Conservation (phyloP, 1,140 invertebrate species). For the Manduca sexta region DNA sequence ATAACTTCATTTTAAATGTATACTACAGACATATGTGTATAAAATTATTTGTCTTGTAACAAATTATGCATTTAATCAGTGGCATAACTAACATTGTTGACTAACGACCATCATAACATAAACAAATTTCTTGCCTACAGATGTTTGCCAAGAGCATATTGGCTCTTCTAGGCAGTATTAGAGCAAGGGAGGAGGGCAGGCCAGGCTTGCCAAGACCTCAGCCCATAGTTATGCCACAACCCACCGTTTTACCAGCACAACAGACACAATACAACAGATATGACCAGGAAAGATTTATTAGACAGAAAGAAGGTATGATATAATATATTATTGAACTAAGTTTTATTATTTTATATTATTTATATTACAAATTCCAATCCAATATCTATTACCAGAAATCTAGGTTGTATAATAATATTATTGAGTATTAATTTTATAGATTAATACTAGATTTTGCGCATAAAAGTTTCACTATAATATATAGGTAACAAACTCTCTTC, state of each 20-base stretch:
- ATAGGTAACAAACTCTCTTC: too few relatives aligned
- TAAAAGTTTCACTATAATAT: too few relatives aligned
- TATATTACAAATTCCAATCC: too few relatives aligned
- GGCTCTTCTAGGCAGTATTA: conserved; percentile 93
- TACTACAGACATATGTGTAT: background rate
- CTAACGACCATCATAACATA: too few relatives aligned
- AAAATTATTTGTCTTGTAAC: background rate
- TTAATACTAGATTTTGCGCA: too few relatives aligned
- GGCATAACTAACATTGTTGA: too few relatives aligned
- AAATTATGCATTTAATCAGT: too few relatives aligned
- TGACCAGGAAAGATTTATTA: conserved; percentile 97
- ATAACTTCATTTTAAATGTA: background rate
- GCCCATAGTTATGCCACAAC: conserved; percentile 80
- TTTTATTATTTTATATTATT: too few relatives aligned
- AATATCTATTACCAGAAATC: too few relatives aligned
- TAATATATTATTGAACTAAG: background rate
- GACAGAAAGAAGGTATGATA: conserved; percentile 84
- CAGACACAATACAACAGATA: conserved; percentile 95
- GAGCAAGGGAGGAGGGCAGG: conserved; percentile 93
- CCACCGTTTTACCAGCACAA: conserved; percentile 76
- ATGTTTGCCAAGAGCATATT: conserved; percentile 96
- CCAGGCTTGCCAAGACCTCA: conserved; percentile 76
- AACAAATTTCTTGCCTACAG: conserved; percentile 66
- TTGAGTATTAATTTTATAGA: too few relatives aligned
- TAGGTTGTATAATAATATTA: too few relatives aligned